Conservation (phyloP, 53 echinoderm and acorn worm genomes). For the Echinarachnius parma region DNA sequence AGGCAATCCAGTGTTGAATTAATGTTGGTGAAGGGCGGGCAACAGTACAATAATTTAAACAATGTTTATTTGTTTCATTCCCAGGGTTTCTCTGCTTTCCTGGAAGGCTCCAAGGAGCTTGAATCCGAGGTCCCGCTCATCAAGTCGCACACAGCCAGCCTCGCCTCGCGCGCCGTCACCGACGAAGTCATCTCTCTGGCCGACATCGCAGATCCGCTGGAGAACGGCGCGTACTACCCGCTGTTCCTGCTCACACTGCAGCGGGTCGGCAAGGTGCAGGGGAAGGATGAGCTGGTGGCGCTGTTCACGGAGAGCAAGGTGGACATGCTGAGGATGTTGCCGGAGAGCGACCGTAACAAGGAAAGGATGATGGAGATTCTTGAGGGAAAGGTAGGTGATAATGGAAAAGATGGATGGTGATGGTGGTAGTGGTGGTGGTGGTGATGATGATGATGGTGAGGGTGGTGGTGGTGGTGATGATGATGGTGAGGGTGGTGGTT, state of each 20-base stretch:
- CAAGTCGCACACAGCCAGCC: constrained; percentile 83
- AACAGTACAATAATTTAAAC: too few species aligned
- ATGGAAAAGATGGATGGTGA: background rate
- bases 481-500: too few species aligned
- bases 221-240: constrained; percentile 87
- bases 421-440: too few species aligned
- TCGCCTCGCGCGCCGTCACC: constrained; percentile 73
- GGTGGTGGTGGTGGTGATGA: too few species aligned
- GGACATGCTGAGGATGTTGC: constrained; percentile 88
- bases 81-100: constrained; percentile 78
- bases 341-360: constrained; percentile 93
- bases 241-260: constrained; percentile 90
- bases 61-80: too few species aligned
- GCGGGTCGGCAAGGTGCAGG: constrained; percentile 75
- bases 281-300: constrained; percentile 70
- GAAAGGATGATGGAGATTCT: constrained; percentile 99
- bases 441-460: too few species aligned
- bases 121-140: constrained; percentile 81
- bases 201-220: constrained; percentile 72
- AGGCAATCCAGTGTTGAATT: too few species aligned
- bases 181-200: constrained; percentile 71
- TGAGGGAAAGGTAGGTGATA: constrained; percentile 75
- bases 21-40: too few species aligned
- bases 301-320: constrained; percentile 79
- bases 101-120: constrained; percentile 67